A percentile compares a stretch with the other conserved stretches of the same genome.
Evolutionary conservation across 2,888 invertebrate species (phyloP).

Genomic region (Cantharis rustica): DNA sequence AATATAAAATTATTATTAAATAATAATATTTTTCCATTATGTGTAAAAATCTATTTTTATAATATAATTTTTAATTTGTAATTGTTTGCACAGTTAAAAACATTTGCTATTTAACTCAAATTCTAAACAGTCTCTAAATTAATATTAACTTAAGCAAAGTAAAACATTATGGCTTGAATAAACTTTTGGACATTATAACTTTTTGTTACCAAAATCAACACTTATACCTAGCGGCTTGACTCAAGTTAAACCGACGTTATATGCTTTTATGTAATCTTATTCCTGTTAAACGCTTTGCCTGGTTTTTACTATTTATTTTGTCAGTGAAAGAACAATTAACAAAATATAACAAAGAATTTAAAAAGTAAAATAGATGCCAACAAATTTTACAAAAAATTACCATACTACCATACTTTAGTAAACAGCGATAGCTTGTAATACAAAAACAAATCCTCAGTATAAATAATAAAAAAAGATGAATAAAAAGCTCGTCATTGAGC

Average conservation of each 20-base stretch:
- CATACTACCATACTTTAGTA: constrained; percentile 23
- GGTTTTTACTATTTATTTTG: constrained; percentile 17
- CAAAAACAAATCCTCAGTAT: constrained; percentile 12
- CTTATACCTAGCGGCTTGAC: constrained; percentile 5
- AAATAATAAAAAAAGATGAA: constrained; percentile 20
- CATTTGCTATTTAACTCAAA: constrained; percentile 32
- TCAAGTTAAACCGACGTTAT: constrained; percentile 17
- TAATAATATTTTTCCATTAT: background rate
- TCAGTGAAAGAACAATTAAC: constrained; percentile 20
- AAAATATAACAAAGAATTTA: constrained; percentile 10
- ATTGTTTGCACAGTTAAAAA: constrained; percentile 13
- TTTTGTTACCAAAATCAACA: constrained; percentile 27
- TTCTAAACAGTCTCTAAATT: constrained; percentile 15
- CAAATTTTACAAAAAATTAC: constrained; percentile 24
- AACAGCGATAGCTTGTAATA: constrained; percentile 14
- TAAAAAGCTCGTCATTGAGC: constrained; percentile 23
- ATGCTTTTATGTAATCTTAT: constrained; percentile 24
- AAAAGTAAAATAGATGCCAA: constrained; percentile 4
- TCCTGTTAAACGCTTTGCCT: constrained; percentile 19
- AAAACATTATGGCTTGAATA: constrained; percentile 19
- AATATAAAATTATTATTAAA: background rate
- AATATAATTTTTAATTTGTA: background rate
- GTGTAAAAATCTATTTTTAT: background rate
- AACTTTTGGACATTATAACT: constrained; percentile 30
- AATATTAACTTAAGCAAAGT: constrained; percentile 29